A percentile compares a stretch with the other conserved stretches of the same genome.
These are phyloP conservation scores for Gymnocephalus cernua DNA, from an alignment of 2,113 vertebrate species.

Conservation along the genomic window DNA sequence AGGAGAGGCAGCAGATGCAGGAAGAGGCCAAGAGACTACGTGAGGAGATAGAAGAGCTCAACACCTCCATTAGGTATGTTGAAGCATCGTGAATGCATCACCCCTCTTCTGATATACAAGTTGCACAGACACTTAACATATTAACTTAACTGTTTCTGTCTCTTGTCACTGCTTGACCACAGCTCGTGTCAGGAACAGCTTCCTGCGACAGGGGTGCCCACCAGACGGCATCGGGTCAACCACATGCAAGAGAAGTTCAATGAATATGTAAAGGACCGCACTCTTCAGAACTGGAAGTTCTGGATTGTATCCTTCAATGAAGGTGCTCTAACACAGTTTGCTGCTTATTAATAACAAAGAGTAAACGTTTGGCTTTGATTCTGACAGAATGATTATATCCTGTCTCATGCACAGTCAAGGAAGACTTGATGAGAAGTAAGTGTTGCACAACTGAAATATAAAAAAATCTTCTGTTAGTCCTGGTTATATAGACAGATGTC, in stretches of 20 bases:
- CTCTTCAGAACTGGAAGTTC: conserved; percentile 97
- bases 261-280: conserved; percentile 92
- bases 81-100: neutral
- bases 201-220: conserved; percentile 92
- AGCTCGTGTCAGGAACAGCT: conserved; percentile 95
- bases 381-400: neutral
- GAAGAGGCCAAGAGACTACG: conserved; percentile 91
- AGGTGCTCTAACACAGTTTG: neutral
- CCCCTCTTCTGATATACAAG: neutral
- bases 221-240: conserved; percentile 85
- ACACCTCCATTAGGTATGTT: conserved; percentile 91
- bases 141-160: neutral
- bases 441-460: neutral
- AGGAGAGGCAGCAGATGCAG: conserved; percentile 92
- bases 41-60: conserved; percentile 94
- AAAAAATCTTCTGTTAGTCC: neutral
- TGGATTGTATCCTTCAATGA: conserved; percentile 96
- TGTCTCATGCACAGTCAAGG: neutral
- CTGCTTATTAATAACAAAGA: neutral
- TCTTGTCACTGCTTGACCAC: conserved; percentile 30
- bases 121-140: neutral
- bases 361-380: neutral
- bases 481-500: neutral
- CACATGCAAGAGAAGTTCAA: conserved; percentile 92
- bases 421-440: neutral